Evolutionary conservation across 2,113 vertebrate species (phyloP), one percentile per base, ranked within the genome.

Genomic region (Nesogale talazaci): DNA sequence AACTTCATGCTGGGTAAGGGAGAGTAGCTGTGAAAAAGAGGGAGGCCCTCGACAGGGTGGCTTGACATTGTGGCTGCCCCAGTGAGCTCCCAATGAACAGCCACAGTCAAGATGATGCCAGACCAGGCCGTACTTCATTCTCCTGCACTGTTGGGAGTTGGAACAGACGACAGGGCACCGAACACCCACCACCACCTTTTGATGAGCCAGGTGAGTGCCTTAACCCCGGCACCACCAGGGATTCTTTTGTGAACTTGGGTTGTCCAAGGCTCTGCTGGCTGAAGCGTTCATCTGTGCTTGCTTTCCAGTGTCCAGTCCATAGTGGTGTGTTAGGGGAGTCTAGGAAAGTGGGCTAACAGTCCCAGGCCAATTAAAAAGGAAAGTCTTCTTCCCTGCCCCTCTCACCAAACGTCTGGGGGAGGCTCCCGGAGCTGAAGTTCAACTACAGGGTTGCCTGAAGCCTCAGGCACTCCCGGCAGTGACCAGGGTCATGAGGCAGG

Each of bases 381-480:
- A 94, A 95, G 92, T 65, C 79, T 89, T 89, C 94, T 89, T 96
- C 94, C 87, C 88, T 95, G 95, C 87, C 79, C 83, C 89, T 83
- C 97, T 96, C 95, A 94, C 78, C 46, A 92, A 95, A 80, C 89
- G 75, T 96, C 94, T 85, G 74, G 97, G 76, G 97, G 77, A 88
- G 31, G 77, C 27, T 36, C 91, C 40, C 95, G 38, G 69, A 90
- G 80, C 96, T 95, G 92, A 89, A 93, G 87, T 96, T 95, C 94
- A 96, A 97, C 95, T 93, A 91, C 96, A 94, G 96, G 36, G 92
- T 94, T 94, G 97, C 97, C 86, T 79, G 91, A 79, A 97, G 97
- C 97, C 86, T 96, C 89, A 96, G 92, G 94, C 89, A 67, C 46
- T 92, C 93, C 97, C 93, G 89, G 91, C 97, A 97, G 97, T 97